Percentiles rank a stretch among this genome's conserved stretches.
These are phyloP conservation scores for Remorina albescens DNA, from an alignment of 2,797 vertebrate species.

Conservation along the genomic window DNA sequence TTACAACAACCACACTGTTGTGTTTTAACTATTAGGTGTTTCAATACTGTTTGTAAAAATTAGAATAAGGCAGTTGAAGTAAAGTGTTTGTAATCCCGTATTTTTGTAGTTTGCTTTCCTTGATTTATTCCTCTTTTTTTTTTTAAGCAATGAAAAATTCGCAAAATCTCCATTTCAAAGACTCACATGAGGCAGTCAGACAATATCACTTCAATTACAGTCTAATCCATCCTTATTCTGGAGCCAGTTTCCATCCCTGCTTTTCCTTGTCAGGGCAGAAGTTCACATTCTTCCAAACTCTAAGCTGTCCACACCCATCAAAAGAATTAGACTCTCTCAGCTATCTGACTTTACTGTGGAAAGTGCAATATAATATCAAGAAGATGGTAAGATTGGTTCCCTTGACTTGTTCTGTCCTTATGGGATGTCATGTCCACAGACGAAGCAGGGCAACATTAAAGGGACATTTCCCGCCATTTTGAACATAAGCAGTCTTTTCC, in stretches of 20 bases:
- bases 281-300: slow-evolving; percentile 46
- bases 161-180: not conserved
- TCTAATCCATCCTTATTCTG: slow-evolving; percentile 24
- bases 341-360: slow-evolving; percentile 27
- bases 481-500: slow-evolving; percentile 11
- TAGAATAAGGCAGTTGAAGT: not conserved
- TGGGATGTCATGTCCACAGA: slow-evolving; percentile 22
- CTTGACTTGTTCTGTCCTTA: slow-evolving; percentile 27
- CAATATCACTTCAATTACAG: slow-evolving; percentile 14
- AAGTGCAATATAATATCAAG: slow-evolving; percentile 49
- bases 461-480: slow-evolving; percentile 15
- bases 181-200: not conserved
- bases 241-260: slow-evolving; percentile 39
- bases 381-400: slow-evolving; percentile 32
- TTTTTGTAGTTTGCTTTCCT: not conserved
- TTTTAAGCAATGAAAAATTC: not conserved
- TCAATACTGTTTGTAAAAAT: not conserved
- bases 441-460: slow-evolving; percentile 7
- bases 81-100: no score
- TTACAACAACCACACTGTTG: not conserved
- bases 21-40: not conserved
- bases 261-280: slow-evolving; percentile 42
- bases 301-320: slow-evolving; percentile 43
- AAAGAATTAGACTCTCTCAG: slow-evolving; percentile 26
- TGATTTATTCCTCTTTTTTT: not conserved